Base-by-base conservation (phyloP, 2,113 vertebrate genomes). In the Ursus arctos region DNA sequence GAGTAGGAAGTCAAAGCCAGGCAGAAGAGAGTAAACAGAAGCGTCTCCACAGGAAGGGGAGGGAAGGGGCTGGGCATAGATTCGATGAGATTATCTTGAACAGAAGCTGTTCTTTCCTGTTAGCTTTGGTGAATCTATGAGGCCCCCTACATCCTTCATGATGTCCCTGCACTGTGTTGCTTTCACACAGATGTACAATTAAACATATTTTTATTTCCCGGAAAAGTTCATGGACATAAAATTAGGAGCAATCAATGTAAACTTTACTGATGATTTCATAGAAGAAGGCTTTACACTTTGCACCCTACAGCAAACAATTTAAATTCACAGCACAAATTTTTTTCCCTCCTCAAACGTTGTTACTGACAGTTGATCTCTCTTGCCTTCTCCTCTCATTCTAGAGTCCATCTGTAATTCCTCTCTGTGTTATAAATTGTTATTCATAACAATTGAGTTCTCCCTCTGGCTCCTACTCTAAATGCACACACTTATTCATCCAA, bases 41-140 rank as follows among this genome's bases (percentile, higher is more conserved):
- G 0, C 33, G 7, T 24, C 31, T 47, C n/a, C 33, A 4, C 7
- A 15, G 19, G 31, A 49, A 90, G 49, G 10, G 7, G 5, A 7
- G 4, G 4, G 1, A 10, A 24, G 1, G 4, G 5, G 4, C 0
- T 18, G 7, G 1, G 0, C 10, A 7, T 53, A 26, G 13, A 24
- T 8, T 19, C n/a, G 67, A 18, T 15, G 18, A 53, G 18, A 53
- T 40, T 5, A 6, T 47, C 26, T 76, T 4, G 7, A 85, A 12
- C 4, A 22, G 1, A 3, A 14, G 14, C 14, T 61, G 10, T 18
- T 72, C 22, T 95, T 91, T 8, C 19, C 7, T 33, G 11, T 53
- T n/a, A 43, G 12, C 19, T 74, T 92, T 33, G 3, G 36, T 47
- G 19, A 55, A 6, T 36, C 22, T 71, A 7, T 51, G 4, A 12